Conservation (phyloP, 2,888 invertebrate species). For the Glaucopsyche alexis region DNA sequence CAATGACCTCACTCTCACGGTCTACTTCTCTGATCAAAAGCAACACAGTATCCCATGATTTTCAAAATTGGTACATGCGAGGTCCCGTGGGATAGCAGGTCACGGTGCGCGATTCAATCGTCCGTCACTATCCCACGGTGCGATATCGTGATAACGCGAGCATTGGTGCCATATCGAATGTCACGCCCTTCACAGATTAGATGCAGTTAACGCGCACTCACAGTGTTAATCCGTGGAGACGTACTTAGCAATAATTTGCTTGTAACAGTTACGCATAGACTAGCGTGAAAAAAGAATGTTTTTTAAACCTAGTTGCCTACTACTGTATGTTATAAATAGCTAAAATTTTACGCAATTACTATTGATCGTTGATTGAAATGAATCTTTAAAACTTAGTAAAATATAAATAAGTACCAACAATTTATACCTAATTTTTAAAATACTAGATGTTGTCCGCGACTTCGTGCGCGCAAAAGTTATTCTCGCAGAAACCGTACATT, state of each 20-base stretch:
- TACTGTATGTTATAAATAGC: no score
- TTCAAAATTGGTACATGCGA: slow-evolving; percentile 42
- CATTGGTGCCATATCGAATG: slow-evolving; percentile 56
- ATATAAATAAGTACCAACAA: no score
- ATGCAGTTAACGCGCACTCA: slow-evolving; percentile 35
- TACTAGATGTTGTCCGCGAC: no score
- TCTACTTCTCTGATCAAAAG: background rate
- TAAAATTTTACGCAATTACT: no score
- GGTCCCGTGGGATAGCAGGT: slow-evolving; percentile 54
- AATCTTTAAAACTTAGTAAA: no score
- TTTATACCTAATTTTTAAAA: no score
- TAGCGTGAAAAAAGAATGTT: slow-evolving; percentile 12
- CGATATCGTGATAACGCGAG: slow-evolving; percentile 48
- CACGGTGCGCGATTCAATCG: slow-evolving; percentile 57
- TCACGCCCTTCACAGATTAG: slow-evolving; percentile 53
- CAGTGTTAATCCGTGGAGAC: slow-evolving; percentile 27
- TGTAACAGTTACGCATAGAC: slow-evolving; percentile 15
- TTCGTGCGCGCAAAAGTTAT: no score
- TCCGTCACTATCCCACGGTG: slow-evolving; percentile 55
- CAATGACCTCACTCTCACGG: background rate
- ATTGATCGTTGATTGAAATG: no score
- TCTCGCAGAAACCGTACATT: no score
- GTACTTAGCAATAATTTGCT: slow-evolving; percentile 19
- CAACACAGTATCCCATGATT: slow-evolving; percentile 39
- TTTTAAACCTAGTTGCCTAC: background rate